Evolutionary conservation across 2,888 invertebrate genomes (phyloP).

Genomic region (Escarpia spicata): DNA sequence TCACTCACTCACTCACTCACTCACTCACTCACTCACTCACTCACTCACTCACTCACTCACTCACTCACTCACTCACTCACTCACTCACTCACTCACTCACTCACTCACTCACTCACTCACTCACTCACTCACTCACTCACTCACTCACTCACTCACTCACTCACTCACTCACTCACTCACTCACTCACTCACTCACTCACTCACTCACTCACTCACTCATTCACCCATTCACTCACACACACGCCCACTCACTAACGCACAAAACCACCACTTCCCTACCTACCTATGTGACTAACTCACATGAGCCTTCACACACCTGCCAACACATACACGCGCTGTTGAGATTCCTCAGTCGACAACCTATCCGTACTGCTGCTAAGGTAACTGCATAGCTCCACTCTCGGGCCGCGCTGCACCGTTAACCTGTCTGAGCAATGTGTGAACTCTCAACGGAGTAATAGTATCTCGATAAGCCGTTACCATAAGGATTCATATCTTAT

Average conservation of each 20-base stretch:
- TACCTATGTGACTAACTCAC: not conserved
- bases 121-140: not conserved
- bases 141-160: not conserved
- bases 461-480: not conserved
- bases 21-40: slow-evolving; percentile 7
- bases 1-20: slow-evolving; percentile 20
- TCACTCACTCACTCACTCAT: not conserved
- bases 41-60: not conserved
- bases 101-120: slow-evolving; percentile 17
- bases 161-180: slow-evolving; percentile 20
- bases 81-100: slow-evolving; percentile 20
- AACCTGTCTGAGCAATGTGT: not conserved
- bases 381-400: not conserved
- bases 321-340: not conserved
- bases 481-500: not conserved
- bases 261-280: not conserved
- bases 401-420: not conserved
- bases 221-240: not conserved
- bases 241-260: not conserved
- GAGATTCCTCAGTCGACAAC: not conserved
- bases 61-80: not conserved
- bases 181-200: slow-evolving; percentile 14
- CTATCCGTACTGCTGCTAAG: not conserved
- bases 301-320: not conserved
- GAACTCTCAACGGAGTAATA: not conserved